Evolutionary conservation across 1,140 invertebrate genomes (phyloP), one percentile per base, ranked within the genome.

Genomic region (Lasaia peninsularis): DNA sequence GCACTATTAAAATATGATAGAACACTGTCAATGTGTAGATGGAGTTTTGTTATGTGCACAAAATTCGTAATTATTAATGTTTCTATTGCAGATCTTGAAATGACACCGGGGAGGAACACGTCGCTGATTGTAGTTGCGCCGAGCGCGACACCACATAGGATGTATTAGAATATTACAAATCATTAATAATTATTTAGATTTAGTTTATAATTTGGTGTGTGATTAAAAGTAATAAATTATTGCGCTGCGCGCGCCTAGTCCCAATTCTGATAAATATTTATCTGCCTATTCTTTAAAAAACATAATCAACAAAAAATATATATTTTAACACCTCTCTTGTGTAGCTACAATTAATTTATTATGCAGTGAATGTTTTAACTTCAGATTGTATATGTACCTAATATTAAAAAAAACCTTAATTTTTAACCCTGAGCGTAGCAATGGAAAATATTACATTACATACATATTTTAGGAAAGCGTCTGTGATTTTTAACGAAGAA

Each of bases 391-490:
- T 75, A 61, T 72, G 51, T 69, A 67, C 55, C 60, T 69, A 72
- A 64, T 66, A 68, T 70, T 62, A 63, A 75, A 62, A 28, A n/a
- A 28, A 80, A 80, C 69, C 67, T 78, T 79, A 69, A 80, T 44
- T 18, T 71, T 78, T 75, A 75, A 75, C 65, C 76, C 75, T 73
- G 76, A 82, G 79, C 75, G 75, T 71, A 71, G 74, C 69, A 65
- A 71, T 66, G 65, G 60, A 75, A 80, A 81, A 78, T 77, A 74
- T 76, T 78, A 79, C 68, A 77, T 71, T 83, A 83, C 80, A 88
- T 84, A 86, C 80, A 88, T 84, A 86, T 82, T 85, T 86, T 83
- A 86, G 80, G 77, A 86, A 88, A 88, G 78, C 83, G 85, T 88
- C 85, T 88, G 85, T 88, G 85, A 88, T 88, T 86, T 81, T 85